phyloP scores from a whole-genome alignment of 2,797 vertebrate species.

The Argya squamiceps region DNA sequence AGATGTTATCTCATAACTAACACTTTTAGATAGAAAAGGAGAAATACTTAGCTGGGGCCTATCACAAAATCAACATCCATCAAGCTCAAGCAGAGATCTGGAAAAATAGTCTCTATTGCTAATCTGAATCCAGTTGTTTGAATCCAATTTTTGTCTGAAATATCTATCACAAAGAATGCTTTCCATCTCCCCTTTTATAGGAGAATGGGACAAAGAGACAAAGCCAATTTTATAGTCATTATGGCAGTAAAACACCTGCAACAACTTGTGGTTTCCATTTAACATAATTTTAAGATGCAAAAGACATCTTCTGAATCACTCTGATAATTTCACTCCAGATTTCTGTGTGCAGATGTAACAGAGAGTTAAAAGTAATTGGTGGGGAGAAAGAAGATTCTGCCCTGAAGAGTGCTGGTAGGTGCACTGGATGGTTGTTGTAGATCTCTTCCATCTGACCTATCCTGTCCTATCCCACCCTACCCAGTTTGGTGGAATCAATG shows the following conservation, averaged over 20 bases:
- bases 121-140: neutral
- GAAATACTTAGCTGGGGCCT: neutral
- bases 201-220: rapidly evolving
- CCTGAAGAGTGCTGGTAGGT: neutral
- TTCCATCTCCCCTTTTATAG: neutral
- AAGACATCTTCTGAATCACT: neutral
- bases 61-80: neutral
- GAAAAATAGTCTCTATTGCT: neutral
- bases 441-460: neutral
- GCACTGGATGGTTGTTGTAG: neutral
- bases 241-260: neutral
- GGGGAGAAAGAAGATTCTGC: neutral
- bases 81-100: neutral
- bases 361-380: neutral
- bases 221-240: neutral
- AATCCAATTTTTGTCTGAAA: neutral
- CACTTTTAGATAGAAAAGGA: neutral
- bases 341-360: neutral
- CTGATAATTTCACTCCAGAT: neutral
- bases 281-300: too few species aligned
- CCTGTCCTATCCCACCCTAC: too few species aligned
- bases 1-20: too few species aligned
- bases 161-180: neutral
- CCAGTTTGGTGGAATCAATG: neutral
- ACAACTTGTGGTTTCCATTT: neutral